Base-by-base conservation (phyloP, 2,888 invertebrate species). In the Horisme vitalbata region DNA sequence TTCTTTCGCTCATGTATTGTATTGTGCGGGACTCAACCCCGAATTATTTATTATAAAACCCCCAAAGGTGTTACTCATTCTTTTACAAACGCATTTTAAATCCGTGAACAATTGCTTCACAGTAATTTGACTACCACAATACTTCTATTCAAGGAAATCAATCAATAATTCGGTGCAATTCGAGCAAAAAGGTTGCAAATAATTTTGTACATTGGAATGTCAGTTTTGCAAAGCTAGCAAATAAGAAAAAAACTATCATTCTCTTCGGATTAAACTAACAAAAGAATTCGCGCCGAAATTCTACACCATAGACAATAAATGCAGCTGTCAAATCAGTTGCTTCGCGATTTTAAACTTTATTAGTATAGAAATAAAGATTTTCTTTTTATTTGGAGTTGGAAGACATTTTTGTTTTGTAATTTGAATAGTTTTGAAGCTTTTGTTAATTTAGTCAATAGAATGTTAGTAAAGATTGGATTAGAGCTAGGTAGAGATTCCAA, bases 211-310 rank as follows among this genome's bases (percentile, higher is more conserved):
- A 44, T 49, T n/a, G 44, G 48, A 56, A 56, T 53, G 52, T 41
- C 49, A 57, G 55, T 61, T 57, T 63, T 59, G 57, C 49, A 49
- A 63, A 65, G 59, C 65, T 24, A 52, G 38, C 33, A 45, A 41
- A 48, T 58, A 48, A 57, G 63, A 48, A 54, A 62, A 68, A 65
- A 66, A 62, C 63, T 47, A 18, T 44, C 15, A 67, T 72, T 69
- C 59, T 63, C 63, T 55, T 26, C 57, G 68, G 72, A 74, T 72
- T 74, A 72, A 59, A 54, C 38, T 54, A 51, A 70, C 68, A 71
- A 71, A 57, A 54, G 65, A 62, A 45, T 47, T 28, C 43, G 50
- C 52, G 54, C 27, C 55, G 45, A 44, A 51, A 55, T 45, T 54
- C 47, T 57, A 41, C 34, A 46, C 50, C 26, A 35, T 1, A 30